Evolutionary conservation across 2,113 vertebrate genomes (phyloP), one percentile per base, ranked within the genome.

Genomic region (Hiodon tergisus): DNA sequence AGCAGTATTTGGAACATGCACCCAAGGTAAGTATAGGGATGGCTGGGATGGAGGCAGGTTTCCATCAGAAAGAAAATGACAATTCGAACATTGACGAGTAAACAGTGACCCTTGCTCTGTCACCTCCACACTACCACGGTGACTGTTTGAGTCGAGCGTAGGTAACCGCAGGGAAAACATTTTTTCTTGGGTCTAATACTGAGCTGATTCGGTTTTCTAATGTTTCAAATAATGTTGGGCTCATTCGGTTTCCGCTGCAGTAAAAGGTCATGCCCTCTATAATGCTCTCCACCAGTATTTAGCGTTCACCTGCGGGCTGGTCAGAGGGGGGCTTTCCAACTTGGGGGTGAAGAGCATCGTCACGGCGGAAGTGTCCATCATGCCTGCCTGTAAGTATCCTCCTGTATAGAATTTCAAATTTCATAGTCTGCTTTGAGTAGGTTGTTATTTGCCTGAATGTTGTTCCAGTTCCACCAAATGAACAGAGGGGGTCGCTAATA

Each of bases 261-360:
- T 62, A 47, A 46, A 13, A 13, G n/a, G 61, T 63, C 3, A 63
- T 8, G 48, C 63, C 11, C 55, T 48, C 59, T 63, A 47, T 69
- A 2, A 13, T 53, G 48, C 62, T 83, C 55, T 76, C 85, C 3
- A 90, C 80, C 81, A 98, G 96, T 98, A 95, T 86, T 88, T 98
- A 90, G 94, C 96, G 71, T 97, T 98, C 85, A 94, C 94, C 48
- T 98, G 96, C 86, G 96, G 95, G 80, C 87, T 98, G 83, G 95
- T 98, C 86, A 92, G 96, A 94, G 96, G 96, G 47, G 95, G 90
- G 53, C 90, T 98, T 59, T 94, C 92, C 5, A 95, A 93, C 76
- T 85, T 98, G 81, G 96, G 96, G 78, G 95, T 98, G 85, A 97
- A 94, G 88, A 98, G 96, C 83, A 94, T 98, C 72, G 96, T 98